These are phyloP conservation scores for Calameuta filiformis DNA, from an alignment of 2,888 invertebrate species.

Conservation along the genomic window DNA sequence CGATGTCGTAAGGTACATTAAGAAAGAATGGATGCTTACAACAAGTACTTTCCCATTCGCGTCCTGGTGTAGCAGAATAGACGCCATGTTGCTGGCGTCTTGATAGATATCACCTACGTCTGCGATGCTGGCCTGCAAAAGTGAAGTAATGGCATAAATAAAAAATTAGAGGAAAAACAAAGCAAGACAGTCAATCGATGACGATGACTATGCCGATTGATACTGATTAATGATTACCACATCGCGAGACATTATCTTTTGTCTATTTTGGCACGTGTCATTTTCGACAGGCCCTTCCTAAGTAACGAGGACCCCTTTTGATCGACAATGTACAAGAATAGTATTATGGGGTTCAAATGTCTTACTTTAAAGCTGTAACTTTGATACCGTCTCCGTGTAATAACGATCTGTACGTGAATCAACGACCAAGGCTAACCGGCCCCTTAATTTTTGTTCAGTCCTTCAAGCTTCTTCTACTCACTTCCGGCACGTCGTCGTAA, in stretches of 20 bases:
- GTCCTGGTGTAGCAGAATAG: conserved; percentile 85
- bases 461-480: conserved; percentile 64
- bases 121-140: conserved; percentile 67
- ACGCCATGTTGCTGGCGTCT: conserved; percentile 87
- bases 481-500: conserved; percentile 81
- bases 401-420: not conserved
- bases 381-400: not conserved
- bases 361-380: conserved; percentile 12
- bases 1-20: conserved; percentile 50
- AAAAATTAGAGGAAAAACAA: conserved; percentile 3
- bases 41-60: conserved; percentile 84
- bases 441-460: not conserved
- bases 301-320: not conserved
- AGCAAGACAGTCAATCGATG: not conserved
- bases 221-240: not conserved
- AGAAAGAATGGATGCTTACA: conserved; percentile 73
- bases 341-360: conserved; percentile 5
- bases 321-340: not conserved
- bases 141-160: conserved; percentile 26
- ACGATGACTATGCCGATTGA: not conserved
- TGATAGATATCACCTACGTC: conserved; percentile 90
- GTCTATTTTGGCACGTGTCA: not conserved
- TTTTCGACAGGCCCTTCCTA: not conserved
- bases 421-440: not conserved
- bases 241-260: not conserved